Base-by-base conservation (phyloP, 2,797 vertebrate species). In the Melanotaenia maccullochi region DNA sequence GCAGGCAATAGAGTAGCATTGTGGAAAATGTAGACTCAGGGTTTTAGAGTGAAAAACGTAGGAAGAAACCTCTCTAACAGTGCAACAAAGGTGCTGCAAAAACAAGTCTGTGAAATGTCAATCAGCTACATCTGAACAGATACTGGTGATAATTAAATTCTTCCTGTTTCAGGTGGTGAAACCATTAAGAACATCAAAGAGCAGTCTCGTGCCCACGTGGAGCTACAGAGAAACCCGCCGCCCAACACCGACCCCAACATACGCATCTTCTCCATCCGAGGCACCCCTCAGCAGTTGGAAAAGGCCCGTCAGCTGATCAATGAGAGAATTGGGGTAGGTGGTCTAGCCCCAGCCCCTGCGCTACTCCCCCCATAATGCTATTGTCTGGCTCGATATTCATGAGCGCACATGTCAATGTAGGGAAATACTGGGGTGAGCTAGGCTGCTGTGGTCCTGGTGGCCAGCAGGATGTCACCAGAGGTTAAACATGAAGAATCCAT, bases 141-240 rank as follows among this genome's bases (percentile, higher is more conserved):
- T 13, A 20, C 28, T 56, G 38, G 8, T 62, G 20, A 9, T 3
- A 18, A 12, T 14, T 18, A n/a, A 58, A 33, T 13, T 56, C 5
- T 75, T n/a, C 55, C 20, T 6, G 56, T 63, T 35, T 16, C 90
- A 99, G 98, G 98, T 77, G 98, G 98, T 4, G 97, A 99, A 90
- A 99, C 96, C 89, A 99, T 99, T 92, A 99, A 99, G 89, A 98
- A 95, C 94, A 99, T 99, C 90, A 99, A 99, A 83, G 97, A 99
- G 92, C 97, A 99, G 89, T 98, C 98, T 0, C 97, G 97, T 22
- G 97, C 97, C 0, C 97, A 99, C 0, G 97, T 99, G 91, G 98
- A 99, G 93, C 96, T 99, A 0, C 97, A 99, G 94, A 95, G 97
- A 82, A 99, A 98, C 84, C 97, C 97, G 0, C 98, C 98, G 1